phyloP scores from a whole-genome alignment of 2,888 invertebrate genomes.

The Tetropium fuscum region DNA sequence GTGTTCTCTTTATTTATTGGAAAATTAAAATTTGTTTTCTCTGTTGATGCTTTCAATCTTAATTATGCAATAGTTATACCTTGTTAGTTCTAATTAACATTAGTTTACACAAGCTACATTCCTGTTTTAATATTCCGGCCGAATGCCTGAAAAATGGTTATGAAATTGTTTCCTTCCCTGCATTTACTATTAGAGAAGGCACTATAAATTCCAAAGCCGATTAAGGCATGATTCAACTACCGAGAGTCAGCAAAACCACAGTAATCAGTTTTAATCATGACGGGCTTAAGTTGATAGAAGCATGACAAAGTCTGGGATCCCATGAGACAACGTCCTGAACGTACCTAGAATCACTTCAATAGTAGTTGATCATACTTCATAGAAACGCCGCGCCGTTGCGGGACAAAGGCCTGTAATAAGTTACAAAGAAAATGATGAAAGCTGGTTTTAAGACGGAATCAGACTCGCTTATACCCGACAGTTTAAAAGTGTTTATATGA shows the following conservation, averaged over 20 bases:
- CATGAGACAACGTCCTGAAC: neutral
- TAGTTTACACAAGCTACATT: too few relatives aligned
- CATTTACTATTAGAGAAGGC: too few relatives aligned
- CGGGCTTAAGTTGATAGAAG: neutral
- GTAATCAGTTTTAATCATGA: neutral
- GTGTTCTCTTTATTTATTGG: too few relatives aligned
- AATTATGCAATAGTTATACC: too few relatives aligned
- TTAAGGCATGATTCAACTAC: neutral
- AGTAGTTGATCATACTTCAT: constrained; percentile 3
- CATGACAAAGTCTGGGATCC: constrained; percentile 4
- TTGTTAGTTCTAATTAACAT: too few relatives aligned
- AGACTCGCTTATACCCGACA: neutral
- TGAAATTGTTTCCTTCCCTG: too few relatives aligned
- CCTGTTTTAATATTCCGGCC: too few relatives aligned
- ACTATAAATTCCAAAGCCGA: neutral
- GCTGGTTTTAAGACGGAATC: neutral
- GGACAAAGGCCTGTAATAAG: neutral
- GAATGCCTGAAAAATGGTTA: too few relatives aligned
- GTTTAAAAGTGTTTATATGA: neutral
- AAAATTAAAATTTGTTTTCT: too few relatives aligned
- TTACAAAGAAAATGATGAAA: constrained; percentile 1
- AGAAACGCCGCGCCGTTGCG: constrained; percentile 9
- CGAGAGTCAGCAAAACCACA: neutral
- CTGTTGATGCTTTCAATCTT: too few relatives aligned
- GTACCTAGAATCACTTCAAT: neutral